Evolutionary conservation across 2,797 vertebrate genomes (phyloP).

Genomic region (Hemitrygon akajei): DNA sequence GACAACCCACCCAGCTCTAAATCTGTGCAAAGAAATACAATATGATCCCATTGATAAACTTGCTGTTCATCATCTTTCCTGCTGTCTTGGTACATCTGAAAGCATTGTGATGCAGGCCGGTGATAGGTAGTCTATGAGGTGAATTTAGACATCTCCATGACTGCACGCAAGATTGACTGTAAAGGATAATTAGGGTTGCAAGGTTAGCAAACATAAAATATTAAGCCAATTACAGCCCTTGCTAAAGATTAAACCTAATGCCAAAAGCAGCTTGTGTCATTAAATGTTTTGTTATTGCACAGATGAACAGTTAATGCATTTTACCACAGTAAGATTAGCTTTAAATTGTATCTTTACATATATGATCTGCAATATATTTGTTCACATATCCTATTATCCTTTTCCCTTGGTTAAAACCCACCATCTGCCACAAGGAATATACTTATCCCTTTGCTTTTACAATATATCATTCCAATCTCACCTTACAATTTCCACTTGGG

Average conservation of each 20-base stretch:
- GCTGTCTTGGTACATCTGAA: background rate
- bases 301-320: constrained; percentile 22
- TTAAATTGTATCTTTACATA: constrained; percentile 19
- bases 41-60: background rate
- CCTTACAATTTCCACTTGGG: too few species aligned
- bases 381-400: constrained; percentile 22
- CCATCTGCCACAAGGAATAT: background rate
- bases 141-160: background rate
- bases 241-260: constrained; percentile 18
- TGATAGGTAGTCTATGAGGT: background rate
- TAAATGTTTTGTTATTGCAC: constrained; percentile 17
- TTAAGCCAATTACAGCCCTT: background rate
- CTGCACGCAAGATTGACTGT: background rate
- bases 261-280: constrained; percentile 13
- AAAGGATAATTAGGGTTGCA: constrained; percentile 21
- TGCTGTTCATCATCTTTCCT: background rate
- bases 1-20: background rate
- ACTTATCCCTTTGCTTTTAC: background rate
- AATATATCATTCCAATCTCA: background rate
- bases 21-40: background rate
- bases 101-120: background rate
- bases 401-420: constrained; percentile 5
- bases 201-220: background rate
- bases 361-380: constrained; percentile 27
- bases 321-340: constrained; percentile 22